Evolutionary conservation across 2,113 vertebrate genomes (phyloP), one percentile per base, ranked within the genome.

Genomic region (Saiga tatarica): DNA sequence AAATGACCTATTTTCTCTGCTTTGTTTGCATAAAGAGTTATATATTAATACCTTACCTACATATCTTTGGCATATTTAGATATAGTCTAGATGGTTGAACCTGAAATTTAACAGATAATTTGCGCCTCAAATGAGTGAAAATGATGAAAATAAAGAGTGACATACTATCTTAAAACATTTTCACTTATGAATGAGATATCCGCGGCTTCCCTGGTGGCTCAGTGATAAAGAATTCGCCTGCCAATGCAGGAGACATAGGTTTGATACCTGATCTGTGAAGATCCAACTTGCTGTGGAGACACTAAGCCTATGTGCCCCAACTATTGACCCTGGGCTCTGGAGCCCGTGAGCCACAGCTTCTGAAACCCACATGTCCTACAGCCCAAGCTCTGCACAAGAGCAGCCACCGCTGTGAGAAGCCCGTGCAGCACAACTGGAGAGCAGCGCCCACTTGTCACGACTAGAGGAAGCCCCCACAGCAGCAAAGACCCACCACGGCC

Each of bases 61-160:
- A 36, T 53, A 62, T 28, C 5, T 3, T 79, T 50, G 62, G 53
- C 5, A 79, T 86, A 87, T 71, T 95, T 62, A 82, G 8, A 94
- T 85, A 39, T 67, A 45, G 64, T 67, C 13, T 95, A 94, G 4
- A 52, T 78, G 9, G 23, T 33, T 74, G 52, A 81, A 95, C 30
- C 28, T 17, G 2, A 95, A 93, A 94, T 83, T 89, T 52, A 83
- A 89, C 9, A 52, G 76, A 62, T 36, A 96, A 94, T 83, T 52
- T 87, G 4, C 19, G 33, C 19, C 30, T 83, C 5, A 25, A 94
- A 39, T 86, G 74, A n/a, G 33, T 52, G 6, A 95, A 95, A 95
- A 39, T 92, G 71, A 92, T 59, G 33, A 97, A 94, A 91, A 93
- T 96, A 78, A 83, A 89, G 39, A 42, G 4, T 85, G 84, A 53